Percentiles rank a stretch among this genome's conserved stretches.
These are phyloP conservation scores for Coluber constrictor DNA, from an alignment of 2,797 vertebrate genomes.

Conservation along the genomic window DNA sequence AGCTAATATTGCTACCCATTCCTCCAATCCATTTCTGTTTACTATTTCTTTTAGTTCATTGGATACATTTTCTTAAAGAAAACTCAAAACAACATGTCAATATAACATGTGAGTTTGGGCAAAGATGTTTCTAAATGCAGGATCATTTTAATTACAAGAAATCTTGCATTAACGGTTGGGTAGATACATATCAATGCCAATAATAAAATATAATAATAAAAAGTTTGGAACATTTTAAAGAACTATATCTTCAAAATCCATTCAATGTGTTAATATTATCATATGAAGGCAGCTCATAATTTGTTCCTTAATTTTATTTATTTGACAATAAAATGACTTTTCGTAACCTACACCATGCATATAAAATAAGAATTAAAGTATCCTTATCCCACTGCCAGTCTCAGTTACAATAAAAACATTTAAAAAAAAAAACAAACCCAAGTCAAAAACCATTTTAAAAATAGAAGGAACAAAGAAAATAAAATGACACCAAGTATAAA, in stretches of 20 bases:
- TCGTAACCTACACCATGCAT: neutral
- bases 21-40: neutral
- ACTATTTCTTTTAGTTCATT: neutral
- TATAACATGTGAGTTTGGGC: slow-evolving; percentile 47
- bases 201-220: slow-evolving; percentile 39
- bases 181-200: slow-evolving; percentile 17
- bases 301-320: neutral
- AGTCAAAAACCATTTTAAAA: neutral
- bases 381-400: neutral
- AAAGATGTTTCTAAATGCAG: slow-evolving; percentile 39
- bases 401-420: neutral
- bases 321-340: neutral
- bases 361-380: neutral
- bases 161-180: slow-evolving; percentile 37
- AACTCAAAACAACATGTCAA: slow-evolving; percentile 39
- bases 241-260: neutral
- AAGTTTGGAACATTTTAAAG: slow-evolving; percentile 6
- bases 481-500: neutral
- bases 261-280: neutral
- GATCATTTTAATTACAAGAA: slow-evolving; percentile 46
- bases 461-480: neutral
- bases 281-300: too few species aligned
- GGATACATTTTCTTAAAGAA: slow-evolving; percentile 53
- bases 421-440: neutral
- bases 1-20: slow-evolving; percentile 24